Base-by-base conservation (phyloP, 1,140 invertebrate species). In the Eupristina koningsbergeri region DNA sequence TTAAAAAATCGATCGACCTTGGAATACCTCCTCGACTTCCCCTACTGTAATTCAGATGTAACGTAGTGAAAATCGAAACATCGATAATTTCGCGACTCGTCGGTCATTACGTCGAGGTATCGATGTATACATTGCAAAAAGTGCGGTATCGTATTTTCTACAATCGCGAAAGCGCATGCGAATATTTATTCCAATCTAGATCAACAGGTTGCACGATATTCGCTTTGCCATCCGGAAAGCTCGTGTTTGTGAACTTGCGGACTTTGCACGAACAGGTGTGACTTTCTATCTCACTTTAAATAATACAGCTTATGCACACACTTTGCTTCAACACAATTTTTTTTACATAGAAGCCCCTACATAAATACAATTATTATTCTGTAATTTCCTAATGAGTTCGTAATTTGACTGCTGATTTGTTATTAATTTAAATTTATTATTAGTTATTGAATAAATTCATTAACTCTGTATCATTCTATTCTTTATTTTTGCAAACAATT, bases 191-290 rank as follows among this genome's bases (percentile, higher is more conserved):
- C 84, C 83, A 67, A 86, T 81, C 53, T 87, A 86, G 85, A 89
- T 89, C 89, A 89, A 89, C 89, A 89, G 89, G 89, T 89, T 88
- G 87, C 26, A 71, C 81, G n/a, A 63, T 22, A 71, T 69, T 76
- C 77, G 77, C 63, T 84, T 75, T 75, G 82, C 80, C 79, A 58
- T 63, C 41, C 36, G 47, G 50, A 74, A 74, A 74, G 50, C 50
- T 81, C 45, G 0, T 58, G 53, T 26, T 58, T 58, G 53, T 22
- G 11, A 45, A 7, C 41, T 45, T 45, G 11, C 6, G 41, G 11
- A 45, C 41, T 5, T 45, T 11, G 41, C 41, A 11, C 77, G 78
- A 29, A 19, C 47, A 77, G 53, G 45, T 39, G 34, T 29, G 5
- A 50, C 53, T 61, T 61, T 61, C 15, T 15, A 5, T 3, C 34